Evolutionary conservation across 2,113 vertebrate genomes (phyloP).

Genomic region (Fulica atra): DNA sequence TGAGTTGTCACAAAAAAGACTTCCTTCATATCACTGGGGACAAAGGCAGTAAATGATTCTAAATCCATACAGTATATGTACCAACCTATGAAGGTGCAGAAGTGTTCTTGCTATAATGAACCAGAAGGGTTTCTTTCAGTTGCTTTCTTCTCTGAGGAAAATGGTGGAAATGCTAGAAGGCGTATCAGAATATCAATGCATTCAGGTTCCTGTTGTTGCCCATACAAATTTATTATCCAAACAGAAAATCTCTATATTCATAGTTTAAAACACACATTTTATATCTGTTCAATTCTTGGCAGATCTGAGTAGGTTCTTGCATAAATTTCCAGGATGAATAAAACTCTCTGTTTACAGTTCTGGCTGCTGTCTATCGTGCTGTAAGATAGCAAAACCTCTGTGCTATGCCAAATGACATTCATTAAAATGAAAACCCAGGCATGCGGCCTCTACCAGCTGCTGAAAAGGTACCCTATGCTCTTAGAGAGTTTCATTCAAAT

Average conservation of each 20-base stretch:
- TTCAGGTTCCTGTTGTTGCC: background rate
- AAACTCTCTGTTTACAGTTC: constrained; percentile 1
- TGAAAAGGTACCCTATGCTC: background rate
- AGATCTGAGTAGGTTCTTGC: constrained; percentile 3
- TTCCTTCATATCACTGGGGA: background rate
- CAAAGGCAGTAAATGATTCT: background rate
- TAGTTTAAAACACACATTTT: constrained; percentile 6
- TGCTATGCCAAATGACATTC: background rate
- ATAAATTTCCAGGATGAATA: constrained; percentile 42
- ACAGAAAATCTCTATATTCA: constrained; percentile 28
- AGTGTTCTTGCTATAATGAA: background rate
- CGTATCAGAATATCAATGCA: background rate
- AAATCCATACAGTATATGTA: background rate
- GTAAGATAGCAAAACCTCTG: background rate
- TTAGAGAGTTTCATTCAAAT: background rate
- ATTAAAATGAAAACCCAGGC: constrained; percentile 2
- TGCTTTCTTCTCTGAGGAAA: background rate
- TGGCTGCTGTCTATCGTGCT: constrained; percentile 12
- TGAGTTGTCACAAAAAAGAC: background rate
- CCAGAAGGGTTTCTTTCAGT: background rate
- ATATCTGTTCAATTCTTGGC: constrained; percentile 21
- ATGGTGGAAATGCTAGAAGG: background rate
- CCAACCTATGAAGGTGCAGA: background rate
- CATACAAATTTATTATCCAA: background rate
- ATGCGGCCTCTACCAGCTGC: background rate